Evolutionary conservation across 2,797 vertebrate genomes (phyloP), one percentile per base, ranked within the genome.

Genomic region (Artibeus lituratus): DNA sequence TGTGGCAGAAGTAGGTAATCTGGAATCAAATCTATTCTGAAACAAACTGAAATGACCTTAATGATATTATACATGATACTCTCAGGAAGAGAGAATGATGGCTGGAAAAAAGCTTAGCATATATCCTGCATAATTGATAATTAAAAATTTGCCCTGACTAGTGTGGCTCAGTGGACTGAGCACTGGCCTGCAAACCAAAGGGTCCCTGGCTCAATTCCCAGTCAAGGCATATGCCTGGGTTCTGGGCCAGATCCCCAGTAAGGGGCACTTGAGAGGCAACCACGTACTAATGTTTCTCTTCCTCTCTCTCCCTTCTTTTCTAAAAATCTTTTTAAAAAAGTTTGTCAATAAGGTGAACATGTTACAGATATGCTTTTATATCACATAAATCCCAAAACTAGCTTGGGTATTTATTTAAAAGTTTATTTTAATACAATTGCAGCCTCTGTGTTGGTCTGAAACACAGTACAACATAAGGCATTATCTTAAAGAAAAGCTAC

Each of bases 401-500:
- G 78, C 57, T 72, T 88, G 10, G 6, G 6, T 78, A 78, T n/a
- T 39, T 83, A 87, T 51, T 83, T 44, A 49, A 87, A 85, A n/a
- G n/a, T 10, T 67, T 62, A 90, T 85, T 81, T 87, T 47, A 88
- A 49, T 76, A 93, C 93, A 26, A 76, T 1, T 77, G 29, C 12
- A 91, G 76, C n/a, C 11, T 89, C 44, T 29, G 77, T 70, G 85
- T 53, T 91, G 57, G 51, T 91, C 11, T 77, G 72, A 92, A 94
- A 90, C 62, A 77, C 57, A 85, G 49, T 85, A 81, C 5, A 82
- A 76, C 53, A 81, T 65, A 86, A 82, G 22, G 7, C n/a, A 91
- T 77, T 37, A 82, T 44, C 53, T 88, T 59, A 78, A 87, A 89
- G 44, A 89, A 94, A 93, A 95, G 91, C 49, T 82, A 59, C 37